A percentile compares a stretch with the other conserved stretches of the same genome.
phyloP scores from a whole-genome alignment of 2,888 invertebrate genomes.

The Tenthredo amoena region DNA sequence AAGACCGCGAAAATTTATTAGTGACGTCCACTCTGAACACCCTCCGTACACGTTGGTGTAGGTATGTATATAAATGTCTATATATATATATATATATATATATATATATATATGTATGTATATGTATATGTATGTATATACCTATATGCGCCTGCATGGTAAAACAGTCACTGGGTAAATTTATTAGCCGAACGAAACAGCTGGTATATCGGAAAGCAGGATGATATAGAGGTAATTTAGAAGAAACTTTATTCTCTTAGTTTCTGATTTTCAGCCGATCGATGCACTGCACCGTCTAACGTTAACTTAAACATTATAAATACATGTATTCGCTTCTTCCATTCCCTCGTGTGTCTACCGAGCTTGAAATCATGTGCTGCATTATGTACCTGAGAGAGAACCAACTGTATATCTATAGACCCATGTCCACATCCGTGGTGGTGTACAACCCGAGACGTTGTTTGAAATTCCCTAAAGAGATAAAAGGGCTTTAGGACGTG shows the following conservation, averaged over 20 bases:
- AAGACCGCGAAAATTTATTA: constrained; percentile 45
- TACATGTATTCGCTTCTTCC: constrained; percentile 24
- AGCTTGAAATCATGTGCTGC: constrained; percentile 10
- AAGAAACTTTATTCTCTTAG: constrained; percentile 38
- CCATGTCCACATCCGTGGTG: neutral
- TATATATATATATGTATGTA: neutral
- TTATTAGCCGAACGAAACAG: constrained; percentile 47
- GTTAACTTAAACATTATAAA: constrained; percentile 11
- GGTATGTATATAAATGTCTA: neutral
- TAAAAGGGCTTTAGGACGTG: constrained; percentile 42
- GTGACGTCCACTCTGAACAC: constrained; percentile 37
- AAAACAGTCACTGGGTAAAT: constrained; percentile 43
- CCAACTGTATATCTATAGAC: neutral
- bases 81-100: neutral
- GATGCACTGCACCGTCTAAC: constrained; percentile 14
- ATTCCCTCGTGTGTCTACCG: neutral
- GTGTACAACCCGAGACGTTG: constrained; percentile 22
- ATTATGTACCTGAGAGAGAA: constrained; percentile 34
- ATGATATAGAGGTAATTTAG: constrained; percentile 45
- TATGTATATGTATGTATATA: neutral
- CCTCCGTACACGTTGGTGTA: neutral
- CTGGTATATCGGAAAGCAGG: constrained; percentile 38
- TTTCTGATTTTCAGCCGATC: constrained; percentile 44
- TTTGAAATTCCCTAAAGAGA: constrained; percentile 46
- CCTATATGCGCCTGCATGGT: constrained; percentile 3